Evolutionary conservation across 2,113 vertebrate species (phyloP), one percentile per base, ranked within the genome.

Genomic region (Saccopteryx bilineata): DNA sequence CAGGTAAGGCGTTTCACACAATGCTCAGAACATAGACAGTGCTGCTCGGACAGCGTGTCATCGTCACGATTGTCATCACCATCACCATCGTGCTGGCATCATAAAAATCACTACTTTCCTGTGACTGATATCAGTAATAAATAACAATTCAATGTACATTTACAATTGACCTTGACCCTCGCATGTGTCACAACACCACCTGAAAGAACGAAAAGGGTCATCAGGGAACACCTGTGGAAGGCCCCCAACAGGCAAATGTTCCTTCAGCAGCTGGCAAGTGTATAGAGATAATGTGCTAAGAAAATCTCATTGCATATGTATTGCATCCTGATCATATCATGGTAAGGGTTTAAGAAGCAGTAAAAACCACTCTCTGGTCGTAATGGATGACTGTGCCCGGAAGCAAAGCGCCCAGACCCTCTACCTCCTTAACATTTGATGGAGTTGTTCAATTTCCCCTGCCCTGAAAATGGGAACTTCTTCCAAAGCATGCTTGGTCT

Each of bases 241-340:
- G 19, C 33, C 10, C 10, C 82, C 12, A n/a, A 15, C 76, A 15
- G 52, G 5, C 50, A 91, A 83, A 12, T 24, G 5, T 75, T n/a
- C 58, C 23, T 69, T 93, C 26, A 87, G 26, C 18, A 87, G 8
- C 14, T 23, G 72, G 58, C 8, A 83, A 61, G 72, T 74, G 28
- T 4, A n/a, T 65, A 46, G 26, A 11, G 65, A 5, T 39, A 39
- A 23, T 11, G 19, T 50, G 23, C 72, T 68, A 46, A 79, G 52
- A 87, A 94, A 95, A 31, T 46, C 78, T 65, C 66, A 78, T 33
- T 58, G 23, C 63, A 66, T 31, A 19, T 50, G 17, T 56, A 79
- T 72, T 66, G 68, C 5, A 24, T 52, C 28, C 23, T 56, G 13
- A 79, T 81, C 21, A 23, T 66, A 85, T 52, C 83, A 65, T 13